Evolutionary conservation across 1,140 invertebrate species (phyloP), one percentile per base, ranked within the genome.

Genomic region (Amyelois transitella): DNA sequence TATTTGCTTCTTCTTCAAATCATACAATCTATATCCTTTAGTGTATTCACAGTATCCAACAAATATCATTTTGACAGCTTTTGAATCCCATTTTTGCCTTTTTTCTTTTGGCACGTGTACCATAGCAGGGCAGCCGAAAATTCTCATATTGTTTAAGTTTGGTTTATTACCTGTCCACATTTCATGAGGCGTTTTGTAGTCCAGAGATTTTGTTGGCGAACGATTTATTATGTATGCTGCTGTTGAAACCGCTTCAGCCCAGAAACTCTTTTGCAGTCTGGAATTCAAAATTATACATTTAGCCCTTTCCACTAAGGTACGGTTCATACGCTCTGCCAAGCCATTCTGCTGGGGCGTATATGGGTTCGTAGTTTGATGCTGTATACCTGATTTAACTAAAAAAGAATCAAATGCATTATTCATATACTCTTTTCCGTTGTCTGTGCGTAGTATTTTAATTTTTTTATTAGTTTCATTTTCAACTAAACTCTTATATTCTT

Each of bases 401-500:
- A n/a, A n/a, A n/a, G n/a, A n/a, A n/a, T n/a, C n/a, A n/a, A n/a
- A n/a, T n/a, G n/a, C n/a, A n/a, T n/a, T n/a, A n/a, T n/a, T n/a
- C n/a, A n/a, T n/a, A n/a, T n/a, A n/a, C n/a, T n/a, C n/a, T n/a
- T n/a, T n/a, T n/a, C n/a, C n/a, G n/a, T n/a, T n/a, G n/a, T n/a
- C n/a, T n/a, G n/a, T n/a, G n/a, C n/a, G n/a, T n/a, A n/a, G n/a
- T n/a, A n/a, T n/a, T n/a, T n/a, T n/a, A n/a, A n/a, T n/a, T n/a
- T n/a, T n/a, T n/a, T n/a, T n/a, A n/a, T n/a, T n/a, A n/a, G n/a
- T n/a, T n/a, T n/a, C n/a, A n/a, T n/a, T n/a, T n/a, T n/a, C n/a
- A 18, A 60, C 60, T 55, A 38, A 51, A 20, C 20, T 50, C 43
- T 69, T 64, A 57, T n/a, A n/a, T n/a, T n/a, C n/a, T n/a, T n/a